Conservation (phyloP, 2,797 vertebrate species). For the Erithacus rubecula region DNA sequence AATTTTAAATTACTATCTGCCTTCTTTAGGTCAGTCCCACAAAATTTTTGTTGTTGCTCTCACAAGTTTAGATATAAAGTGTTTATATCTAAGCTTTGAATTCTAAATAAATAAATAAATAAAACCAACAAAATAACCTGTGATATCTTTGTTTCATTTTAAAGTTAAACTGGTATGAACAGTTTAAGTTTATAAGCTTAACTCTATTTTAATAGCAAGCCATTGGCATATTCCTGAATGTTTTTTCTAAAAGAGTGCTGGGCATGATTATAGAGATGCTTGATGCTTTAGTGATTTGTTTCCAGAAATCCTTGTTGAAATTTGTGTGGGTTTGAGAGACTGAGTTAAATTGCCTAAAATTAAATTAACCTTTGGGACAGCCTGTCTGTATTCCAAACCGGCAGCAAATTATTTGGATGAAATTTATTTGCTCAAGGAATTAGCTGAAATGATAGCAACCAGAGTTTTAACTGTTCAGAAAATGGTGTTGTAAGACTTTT, state of each 20-base stretch:
- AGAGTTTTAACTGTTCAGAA: background rate
- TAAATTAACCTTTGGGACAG: conserved; percentile 5
- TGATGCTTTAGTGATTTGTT: background rate
- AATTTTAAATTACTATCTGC: background rate
- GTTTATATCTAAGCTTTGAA: background rate
- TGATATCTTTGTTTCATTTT: background rate
- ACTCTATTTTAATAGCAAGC: background rate
- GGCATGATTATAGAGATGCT: background rate
- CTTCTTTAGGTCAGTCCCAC: background rate
- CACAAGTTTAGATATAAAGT: background rate
- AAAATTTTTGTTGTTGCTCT: background rate
- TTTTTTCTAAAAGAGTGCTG: background rate
- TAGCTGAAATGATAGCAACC: background rate
- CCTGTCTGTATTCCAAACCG: background rate
- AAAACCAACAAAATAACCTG: background rate
- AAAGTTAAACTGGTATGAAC: background rate
- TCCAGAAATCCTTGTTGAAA: background rate
- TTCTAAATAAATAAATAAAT: background rate
- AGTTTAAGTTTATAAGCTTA: background rate
- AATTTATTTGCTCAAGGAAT: conserved; percentile 12
- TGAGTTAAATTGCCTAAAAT: background rate
- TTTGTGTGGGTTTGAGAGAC: background rate
- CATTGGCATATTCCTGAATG: background rate
- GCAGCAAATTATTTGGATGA: background rate
- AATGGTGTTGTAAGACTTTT: background rate